phyloP scores from a whole-genome alignment of 2,113 vertebrate genomes.

The Nipponia nippon region DNA sequence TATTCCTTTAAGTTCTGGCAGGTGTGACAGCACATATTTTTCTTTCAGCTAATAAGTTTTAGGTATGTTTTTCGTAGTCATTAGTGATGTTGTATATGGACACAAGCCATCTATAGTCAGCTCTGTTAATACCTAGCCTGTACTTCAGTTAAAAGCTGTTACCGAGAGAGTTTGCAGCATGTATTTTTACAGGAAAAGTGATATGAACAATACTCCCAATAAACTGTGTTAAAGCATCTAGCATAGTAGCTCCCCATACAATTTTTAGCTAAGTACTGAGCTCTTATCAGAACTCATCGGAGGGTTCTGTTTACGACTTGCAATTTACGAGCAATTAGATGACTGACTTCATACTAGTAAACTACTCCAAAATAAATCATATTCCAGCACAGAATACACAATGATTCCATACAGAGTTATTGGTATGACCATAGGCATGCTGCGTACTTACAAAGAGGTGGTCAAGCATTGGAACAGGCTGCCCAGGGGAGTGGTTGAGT shows the following conservation, averaged over 20 bases:
- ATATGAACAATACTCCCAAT: neutral
- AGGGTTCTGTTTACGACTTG: neutral
- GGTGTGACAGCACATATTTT: neutral
- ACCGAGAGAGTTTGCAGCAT: neutral
- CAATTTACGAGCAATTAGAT: constrained; percentile 26
- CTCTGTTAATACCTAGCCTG: neutral
- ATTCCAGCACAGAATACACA: neutral
- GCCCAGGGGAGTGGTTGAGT: too few relatives aligned
- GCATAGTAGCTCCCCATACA: neutral
- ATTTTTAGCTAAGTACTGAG: neutral
- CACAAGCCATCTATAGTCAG: neutral
- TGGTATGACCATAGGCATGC: neutral
- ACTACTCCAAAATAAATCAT: neutral
- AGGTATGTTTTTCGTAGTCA: neutral
- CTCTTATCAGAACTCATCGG: neutral
- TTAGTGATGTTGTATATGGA: neutral
- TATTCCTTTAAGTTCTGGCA: neutral
- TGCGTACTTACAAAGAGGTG: neutral
- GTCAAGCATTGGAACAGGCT: too few relatives aligned
- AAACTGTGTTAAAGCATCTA: neutral
- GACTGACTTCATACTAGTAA: neutral
- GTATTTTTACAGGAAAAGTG: neutral
- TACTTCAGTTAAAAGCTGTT: neutral
- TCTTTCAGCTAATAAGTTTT: neutral
- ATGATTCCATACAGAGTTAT: neutral